Evolutionary conservation across 2,888 invertebrate genomes (phyloP).

Genomic region (Coenonympha glycerion): DNA sequence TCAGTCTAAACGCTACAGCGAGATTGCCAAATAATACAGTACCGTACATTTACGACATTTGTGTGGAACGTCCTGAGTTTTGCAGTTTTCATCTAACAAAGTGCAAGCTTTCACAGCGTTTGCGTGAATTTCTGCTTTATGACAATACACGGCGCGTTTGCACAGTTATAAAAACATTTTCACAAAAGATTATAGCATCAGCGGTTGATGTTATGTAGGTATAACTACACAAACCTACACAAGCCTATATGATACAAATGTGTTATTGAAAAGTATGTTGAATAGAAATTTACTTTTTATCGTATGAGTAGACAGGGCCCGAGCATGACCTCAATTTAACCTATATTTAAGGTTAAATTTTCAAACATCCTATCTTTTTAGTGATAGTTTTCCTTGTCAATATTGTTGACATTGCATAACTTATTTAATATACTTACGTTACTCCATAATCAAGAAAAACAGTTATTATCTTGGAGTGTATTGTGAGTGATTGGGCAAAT

Average conservation of each 20-base stretch:
- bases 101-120: slow-evolving; percentile 60
- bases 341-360: too few relatives aligned
- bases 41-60: slow-evolving; percentile 50
- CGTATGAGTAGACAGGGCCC: background rate
- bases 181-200: slow-evolving; percentile 33
- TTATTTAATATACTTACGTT: too few relatives aligned
- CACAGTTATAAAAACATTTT: slow-evolving; percentile 38
- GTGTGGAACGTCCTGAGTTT: slow-evolving; percentile 49
- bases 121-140: slow-evolving; percentile 50
- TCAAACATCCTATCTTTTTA: too few relatives aligned
- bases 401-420: too few relatives aligned
- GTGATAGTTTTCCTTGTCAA: too few relatives aligned
- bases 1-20: slow-evolving; percentile 39
- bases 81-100: slow-evolving; percentile 62
- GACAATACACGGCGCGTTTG: slow-evolving; percentile 50
- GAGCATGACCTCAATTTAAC: too few relatives aligned
- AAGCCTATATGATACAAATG: background rate
- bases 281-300: background rate
- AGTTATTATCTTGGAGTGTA: too few relatives aligned
- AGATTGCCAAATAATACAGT: slow-evolving; percentile 36
- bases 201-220: slow-evolving; percentile 13
- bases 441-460: too few relatives aligned
- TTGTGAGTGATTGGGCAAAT: too few relatives aligned
- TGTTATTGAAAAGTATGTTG: background rate
- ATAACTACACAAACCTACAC: slow-evolving; percentile 1